A percentile compares a stretch with the other conserved stretches of the same genome.
Evolutionary conservation across 2,888 invertebrate species (phyloP).

Genomic region (Byasa hedistus): DNA sequence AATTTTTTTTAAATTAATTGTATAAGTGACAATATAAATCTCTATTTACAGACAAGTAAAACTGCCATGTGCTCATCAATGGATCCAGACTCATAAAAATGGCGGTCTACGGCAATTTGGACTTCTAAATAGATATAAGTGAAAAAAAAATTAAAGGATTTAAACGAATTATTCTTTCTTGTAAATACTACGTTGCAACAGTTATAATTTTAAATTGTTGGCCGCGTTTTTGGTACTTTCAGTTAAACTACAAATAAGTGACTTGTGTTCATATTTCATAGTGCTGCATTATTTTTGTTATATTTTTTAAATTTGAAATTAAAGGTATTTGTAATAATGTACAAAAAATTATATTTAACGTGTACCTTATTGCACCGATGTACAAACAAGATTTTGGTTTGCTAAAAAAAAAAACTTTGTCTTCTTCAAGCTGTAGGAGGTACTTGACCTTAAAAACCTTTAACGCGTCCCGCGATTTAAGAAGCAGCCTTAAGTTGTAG

Average conservation of each 20-base stretch:
- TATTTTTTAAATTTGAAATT: neutral
- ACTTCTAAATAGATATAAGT: neutral
- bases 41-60: constrained; percentile 67
- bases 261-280: too few species aligned
- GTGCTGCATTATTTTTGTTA: too few species aligned
- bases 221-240: neutral
- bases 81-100: constrained; percentile 58
- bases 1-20: neutral
- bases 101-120: constrained; percentile 11
- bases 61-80: constrained; percentile 57
- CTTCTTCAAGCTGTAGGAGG: too few species aligned
- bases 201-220: neutral
- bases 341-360: neutral
- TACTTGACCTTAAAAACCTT: too few species aligned
- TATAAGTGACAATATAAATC: neutral
- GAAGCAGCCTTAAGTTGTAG: too few species aligned
- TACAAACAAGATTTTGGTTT: neutral
- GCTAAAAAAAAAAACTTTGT: too few species aligned
- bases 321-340: neutral
- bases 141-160: neutral
- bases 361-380: neutral
- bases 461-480: too few species aligned
- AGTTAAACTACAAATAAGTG: neutral
- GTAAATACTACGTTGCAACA: neutral
- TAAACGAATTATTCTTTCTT: neutral